Conservation (phyloP, 1,140 invertebrate species). For the Ladona fulva region DNA sequence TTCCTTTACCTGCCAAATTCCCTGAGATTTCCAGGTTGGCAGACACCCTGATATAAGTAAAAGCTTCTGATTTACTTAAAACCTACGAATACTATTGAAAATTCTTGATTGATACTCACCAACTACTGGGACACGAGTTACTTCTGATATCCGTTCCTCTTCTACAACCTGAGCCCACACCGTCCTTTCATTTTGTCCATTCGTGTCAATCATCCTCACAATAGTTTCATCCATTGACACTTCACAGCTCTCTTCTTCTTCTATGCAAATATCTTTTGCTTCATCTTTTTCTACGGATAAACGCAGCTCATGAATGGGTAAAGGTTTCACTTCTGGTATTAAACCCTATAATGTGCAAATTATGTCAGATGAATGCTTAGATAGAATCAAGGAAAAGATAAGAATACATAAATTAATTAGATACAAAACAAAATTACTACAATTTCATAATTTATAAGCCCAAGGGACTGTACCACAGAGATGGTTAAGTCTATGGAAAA, state of each 20-base stretch:
- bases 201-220: background rate
- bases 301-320: background rate
- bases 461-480: too few species aligned
- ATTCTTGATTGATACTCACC: background rate
- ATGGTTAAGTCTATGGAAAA: too few species aligned
- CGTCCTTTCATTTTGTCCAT: slow-evolving; percentile 1
- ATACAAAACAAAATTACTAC: too few species aligned
- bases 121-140: background rate
- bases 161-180: background rate
- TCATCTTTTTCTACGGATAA: background rate
- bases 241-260: background rate
- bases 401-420: too few species aligned
- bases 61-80: too few species aligned
- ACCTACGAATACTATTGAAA: too few species aligned
- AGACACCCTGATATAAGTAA: too few species aligned
- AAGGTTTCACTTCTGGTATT: background rate
- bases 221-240: background rate
- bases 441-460: too few species aligned
- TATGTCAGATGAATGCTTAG: too few species aligned
- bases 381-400: too few species aligned
- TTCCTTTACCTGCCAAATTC: too few species aligned
- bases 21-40: too few species aligned
- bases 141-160: background rate
- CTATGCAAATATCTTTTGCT: background rate
- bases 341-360: background rate